These are phyloP conservation scores for Tupaia tana DNA, from an alignment of 2,113 vertebrate genomes.

Conservation along the genomic window DNA sequence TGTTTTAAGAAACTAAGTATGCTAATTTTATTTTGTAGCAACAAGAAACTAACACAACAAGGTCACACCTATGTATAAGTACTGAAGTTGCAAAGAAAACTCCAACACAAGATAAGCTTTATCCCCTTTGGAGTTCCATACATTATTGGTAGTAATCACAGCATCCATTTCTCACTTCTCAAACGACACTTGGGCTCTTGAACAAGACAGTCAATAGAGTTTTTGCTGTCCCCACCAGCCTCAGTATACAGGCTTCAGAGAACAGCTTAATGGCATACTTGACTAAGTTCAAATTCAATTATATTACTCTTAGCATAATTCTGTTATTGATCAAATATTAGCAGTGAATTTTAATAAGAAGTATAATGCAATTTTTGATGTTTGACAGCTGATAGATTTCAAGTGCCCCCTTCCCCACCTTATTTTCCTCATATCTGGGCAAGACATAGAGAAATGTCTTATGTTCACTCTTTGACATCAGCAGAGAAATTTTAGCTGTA, in stretches of 20 bases:
- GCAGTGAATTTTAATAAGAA: background rate
- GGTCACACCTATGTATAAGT: background rate
- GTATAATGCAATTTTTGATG: background rate
- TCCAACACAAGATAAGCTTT: background rate
- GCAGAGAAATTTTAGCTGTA: background rate
- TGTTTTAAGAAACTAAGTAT: background rate
- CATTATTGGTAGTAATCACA: background rate
- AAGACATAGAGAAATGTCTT: background rate
- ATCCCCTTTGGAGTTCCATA: background rate
- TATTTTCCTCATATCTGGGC: background rate
- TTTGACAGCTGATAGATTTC: background rate
- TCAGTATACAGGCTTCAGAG: background rate
- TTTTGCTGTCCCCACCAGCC: background rate
- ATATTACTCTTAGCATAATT: background rate
- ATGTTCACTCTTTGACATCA: fast-evolving
- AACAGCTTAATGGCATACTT: background rate
- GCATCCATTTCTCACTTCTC: background rate
- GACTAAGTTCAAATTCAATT: background rate
- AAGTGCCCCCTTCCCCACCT: fast-evolving
- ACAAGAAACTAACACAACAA: background rate
- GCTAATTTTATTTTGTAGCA: background rate
- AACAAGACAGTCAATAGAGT: background rate
- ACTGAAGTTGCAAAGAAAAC: background rate
- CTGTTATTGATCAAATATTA: background rate
- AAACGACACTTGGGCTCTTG: background rate